phyloP scores from a whole-genome alignment of 2,113 vertebrate genomes.

The Nothobranchius kuhntae region DNA sequence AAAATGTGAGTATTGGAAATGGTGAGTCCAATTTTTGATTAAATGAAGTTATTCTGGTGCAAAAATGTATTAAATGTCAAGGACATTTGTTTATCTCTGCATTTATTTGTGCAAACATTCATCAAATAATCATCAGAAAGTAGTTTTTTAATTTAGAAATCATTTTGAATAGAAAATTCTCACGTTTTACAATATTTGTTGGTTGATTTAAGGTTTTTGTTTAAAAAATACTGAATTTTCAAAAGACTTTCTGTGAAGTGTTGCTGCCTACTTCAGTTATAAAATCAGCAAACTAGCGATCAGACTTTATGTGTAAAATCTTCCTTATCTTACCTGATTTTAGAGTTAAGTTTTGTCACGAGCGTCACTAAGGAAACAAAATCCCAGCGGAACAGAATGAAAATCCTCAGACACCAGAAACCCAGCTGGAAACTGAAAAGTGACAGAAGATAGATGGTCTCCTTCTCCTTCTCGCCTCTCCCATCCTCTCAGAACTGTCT shows the following conservation, averaged over 20 bases:
- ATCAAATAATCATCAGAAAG: neutral
- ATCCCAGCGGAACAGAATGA: neutral
- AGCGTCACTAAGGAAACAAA: conserved; percentile 2
- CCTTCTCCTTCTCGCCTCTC: conserved; percentile 14
- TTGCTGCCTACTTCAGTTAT: no score
- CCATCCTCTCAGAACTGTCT: conserved; percentile 41
- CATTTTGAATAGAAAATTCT: no score
- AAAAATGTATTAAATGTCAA: no score
- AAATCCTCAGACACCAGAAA: conserved; percentile 18
- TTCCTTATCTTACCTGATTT: conserved; percentile 44
- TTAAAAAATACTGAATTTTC: no score
- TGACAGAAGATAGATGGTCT: conserved; percentile 28
- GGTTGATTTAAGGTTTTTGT: no score
- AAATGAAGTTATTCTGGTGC: no score
- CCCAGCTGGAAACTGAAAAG: neutral
- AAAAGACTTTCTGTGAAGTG: neutral
- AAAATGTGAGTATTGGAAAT: no score
- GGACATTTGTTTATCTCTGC: neutral
- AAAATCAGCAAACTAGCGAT: no score
- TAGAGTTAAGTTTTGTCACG: conserved; percentile 22
- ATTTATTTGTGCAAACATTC: neutral
- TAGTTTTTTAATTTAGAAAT: neutral
- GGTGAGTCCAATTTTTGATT: no score
- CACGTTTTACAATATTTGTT: no score
- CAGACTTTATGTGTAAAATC: no score